phyloP scores from a whole-genome alignment of 2,113 vertebrate species.

The Ardeotis arabs region DNA sequence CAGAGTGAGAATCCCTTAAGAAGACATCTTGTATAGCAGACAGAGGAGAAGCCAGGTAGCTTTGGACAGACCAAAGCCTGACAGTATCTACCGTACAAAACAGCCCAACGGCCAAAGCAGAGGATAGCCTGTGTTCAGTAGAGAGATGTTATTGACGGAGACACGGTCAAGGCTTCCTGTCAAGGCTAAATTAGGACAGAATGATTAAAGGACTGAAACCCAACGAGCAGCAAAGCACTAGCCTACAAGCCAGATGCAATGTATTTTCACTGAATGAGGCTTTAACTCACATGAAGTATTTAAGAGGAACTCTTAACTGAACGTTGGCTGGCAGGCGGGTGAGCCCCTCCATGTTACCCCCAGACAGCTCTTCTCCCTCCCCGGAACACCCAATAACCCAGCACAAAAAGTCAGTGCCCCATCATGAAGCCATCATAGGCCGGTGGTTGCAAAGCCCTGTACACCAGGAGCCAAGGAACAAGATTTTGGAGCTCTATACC shows the following conservation, averaged over 20 bases:
- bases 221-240: background rate
- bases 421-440: background rate
- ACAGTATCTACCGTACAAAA: background rate
- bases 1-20: background rate
- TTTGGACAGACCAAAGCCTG: background rate
- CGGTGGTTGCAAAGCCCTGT: background rate
- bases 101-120: background rate
- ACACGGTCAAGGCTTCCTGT: background rate
- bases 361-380: background rate
- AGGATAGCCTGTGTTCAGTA: background rate
- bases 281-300: background rate
- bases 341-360: too few relatives aligned
- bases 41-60: background rate
- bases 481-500: background rate
- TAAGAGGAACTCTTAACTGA: background rate
- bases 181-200: background rate
- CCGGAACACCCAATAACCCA: background rate
- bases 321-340: background rate
- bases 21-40: background rate
- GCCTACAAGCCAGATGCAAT: background rate
- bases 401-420: background rate
- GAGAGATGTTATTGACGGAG: background rate
- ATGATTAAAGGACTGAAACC: background rate
- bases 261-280: background rate
- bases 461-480: background rate